Base-by-base conservation (phyloP, 2,797 vertebrate genomes). In the Gambusia yucatana region DNA sequence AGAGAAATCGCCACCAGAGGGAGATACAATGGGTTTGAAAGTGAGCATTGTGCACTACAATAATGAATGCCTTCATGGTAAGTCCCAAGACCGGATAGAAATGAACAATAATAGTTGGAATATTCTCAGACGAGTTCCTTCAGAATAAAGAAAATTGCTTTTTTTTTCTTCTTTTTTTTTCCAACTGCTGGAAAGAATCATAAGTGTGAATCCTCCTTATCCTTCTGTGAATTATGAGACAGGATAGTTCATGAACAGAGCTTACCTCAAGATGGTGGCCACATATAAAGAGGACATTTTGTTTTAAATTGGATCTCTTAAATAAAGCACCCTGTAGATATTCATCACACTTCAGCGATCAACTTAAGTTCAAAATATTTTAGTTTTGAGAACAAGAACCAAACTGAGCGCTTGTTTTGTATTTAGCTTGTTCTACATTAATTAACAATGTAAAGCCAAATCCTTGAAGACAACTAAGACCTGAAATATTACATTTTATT, bases 1-100 rank as follows among this genome's bases (percentile, higher is more conserved):
- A 76, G 52, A 65, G 16, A 55, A 13, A 14, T 10, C 55, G 57
- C 65, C 94, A 92, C 82, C n/a, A 92, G 93, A 86, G 86, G 89
- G 88, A 72, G 87, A 82, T 50, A 85, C 65, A 77, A 59, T n/a
- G 41, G 11, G 4, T 44, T 44, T 22, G 74, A 76, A 57, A 77
- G 63, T 20, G 52, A 46, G 47, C 36, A 41, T 7, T 55, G 22
- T 2, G 33, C 1, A 52, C 39, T 39, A 14, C n/a, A 69, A 41
- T 41, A 11, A 13, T 43, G 3, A 22, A 41, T 67, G 33, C 1
- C n/a, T 10, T 69, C 22, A 69, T 43, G 22, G 11, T 6, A 11
- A 69, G 65, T 43, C 1, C 1, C 9, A 67, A 41, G 63, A 67
- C 22, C 13, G 30, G 16, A 36, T 6, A 65, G 59, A 33, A 61